phyloP scores from a whole-genome alignment of 2,888 invertebrate species.

The Volucella zonaria region DNA sequence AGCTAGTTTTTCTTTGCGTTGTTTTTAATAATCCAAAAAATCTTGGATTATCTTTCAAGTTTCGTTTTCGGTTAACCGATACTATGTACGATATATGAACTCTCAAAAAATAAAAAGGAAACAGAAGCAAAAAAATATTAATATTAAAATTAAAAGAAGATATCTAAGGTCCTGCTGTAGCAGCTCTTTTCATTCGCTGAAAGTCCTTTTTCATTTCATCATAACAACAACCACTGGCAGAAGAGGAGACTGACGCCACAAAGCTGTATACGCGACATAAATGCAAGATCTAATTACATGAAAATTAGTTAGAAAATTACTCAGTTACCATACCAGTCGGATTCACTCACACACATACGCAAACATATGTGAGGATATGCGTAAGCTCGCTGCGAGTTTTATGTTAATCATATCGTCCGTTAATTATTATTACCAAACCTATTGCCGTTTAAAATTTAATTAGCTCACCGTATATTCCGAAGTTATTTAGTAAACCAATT shows the following conservation, averaged over 20 bases:
- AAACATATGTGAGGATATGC: background rate
- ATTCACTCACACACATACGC: background rate
- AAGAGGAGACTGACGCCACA: constrained; percentile 2
- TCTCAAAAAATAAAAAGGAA: no score
- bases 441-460: constrained; percentile 73
- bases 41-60: no score
- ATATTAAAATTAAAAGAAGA: no score
- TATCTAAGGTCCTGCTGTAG: no score
- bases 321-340: no score
- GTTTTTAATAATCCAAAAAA: no score
- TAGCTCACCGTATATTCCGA: constrained; percentile 65
- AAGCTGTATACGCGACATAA: background rate
- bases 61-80: no score
- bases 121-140: no score
- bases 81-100: no score
- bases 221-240: constrained; percentile 4
- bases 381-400: constrained; percentile 31
- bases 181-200: no score
- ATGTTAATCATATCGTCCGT: constrained; percentile 64
- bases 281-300: constrained; percentile 40
- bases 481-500: constrained; percentile 74
- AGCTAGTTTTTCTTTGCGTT: no score
- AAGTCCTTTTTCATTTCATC: constrained; percentile 13
- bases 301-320: constrained; percentile 23
- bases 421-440: constrained; percentile 70